These are phyloP conservation scores for Caenorhabditis latens DNA, from an alignment of 1,140 invertebrate species.

Conservation along the genomic window DNA sequence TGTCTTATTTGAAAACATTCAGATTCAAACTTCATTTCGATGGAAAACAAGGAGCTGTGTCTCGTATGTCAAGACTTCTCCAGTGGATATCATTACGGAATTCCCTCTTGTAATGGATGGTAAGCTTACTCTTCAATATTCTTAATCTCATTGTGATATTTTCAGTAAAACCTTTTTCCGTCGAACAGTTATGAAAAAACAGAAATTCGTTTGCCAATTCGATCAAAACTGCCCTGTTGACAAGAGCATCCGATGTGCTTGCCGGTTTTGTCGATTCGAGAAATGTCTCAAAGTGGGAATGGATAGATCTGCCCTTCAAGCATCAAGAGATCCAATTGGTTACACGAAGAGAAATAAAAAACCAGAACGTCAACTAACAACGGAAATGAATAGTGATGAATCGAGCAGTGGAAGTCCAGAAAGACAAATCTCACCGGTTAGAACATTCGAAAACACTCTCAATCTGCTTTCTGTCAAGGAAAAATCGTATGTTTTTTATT, in stretches of 20 bases:
- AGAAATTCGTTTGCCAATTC: slow-evolving; percentile 60
- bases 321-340: slow-evolving; percentile 61
- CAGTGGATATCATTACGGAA: slow-evolving; percentile 38
- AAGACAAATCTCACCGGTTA: slow-evolving; percentile 18
- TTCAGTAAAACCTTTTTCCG: slow-evolving; percentile 61
- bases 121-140: not conserved
- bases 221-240: slow-evolving; percentile 60
- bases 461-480: slow-evolving; percentile 38
- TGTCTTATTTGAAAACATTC: not conserved
- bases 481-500: slow-evolving; percentile 7
- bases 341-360: slow-evolving; percentile 58
- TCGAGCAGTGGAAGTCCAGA: slow-evolving; percentile 37
- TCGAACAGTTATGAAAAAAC: slow-evolving; percentile 61
- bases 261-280: slow-evolving; percentile 59
- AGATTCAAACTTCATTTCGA: not conserved
- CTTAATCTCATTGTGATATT: not conserved
- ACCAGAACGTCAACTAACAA: not conserved
- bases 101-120: slow-evolving; percentile 36
- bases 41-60: slow-evolving; percentile 23
- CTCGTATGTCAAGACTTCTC: slow-evolving; percentile 29
- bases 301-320: slow-evolving; percentile 55
- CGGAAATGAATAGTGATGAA: slow-evolving; percentile 28
- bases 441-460: slow-evolving; percentile 45
- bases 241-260: slow-evolving; percentile 62
- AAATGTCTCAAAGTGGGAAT: slow-evolving; percentile 61